Conservation (phyloP, 2,888 invertebrate species). For the Acleris cristana region DNA sequence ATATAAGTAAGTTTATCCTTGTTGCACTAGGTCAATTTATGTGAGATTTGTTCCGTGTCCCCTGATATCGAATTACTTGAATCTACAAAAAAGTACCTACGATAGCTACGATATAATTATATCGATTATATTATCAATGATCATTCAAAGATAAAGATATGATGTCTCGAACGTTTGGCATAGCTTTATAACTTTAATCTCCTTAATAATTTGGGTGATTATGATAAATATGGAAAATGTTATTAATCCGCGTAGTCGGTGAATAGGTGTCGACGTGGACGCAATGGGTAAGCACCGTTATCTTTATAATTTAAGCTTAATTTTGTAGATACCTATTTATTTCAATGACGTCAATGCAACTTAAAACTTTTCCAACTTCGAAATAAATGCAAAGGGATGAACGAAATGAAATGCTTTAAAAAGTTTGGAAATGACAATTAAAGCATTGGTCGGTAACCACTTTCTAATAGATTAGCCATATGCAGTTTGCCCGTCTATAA, state of each 20-base stretch:
- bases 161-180: slow-evolving; percentile 46
- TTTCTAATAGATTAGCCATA: too few species aligned
- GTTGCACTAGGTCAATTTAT: too few species aligned
- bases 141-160: slow-evolving; percentile 33
- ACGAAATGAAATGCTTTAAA: too few species aligned
- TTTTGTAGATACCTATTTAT: background rate
- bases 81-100: too few species aligned
- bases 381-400: too few species aligned
- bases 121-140: slow-evolving; percentile 27
- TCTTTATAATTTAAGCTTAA: slow-evolving; percentile 1
- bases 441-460: too few species aligned
- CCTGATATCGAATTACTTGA: too few species aligned
- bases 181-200: slow-evolving; percentile 47
- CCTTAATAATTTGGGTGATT: slow-evolving; percentile 36
- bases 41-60: too few species aligned
- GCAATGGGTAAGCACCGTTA: slow-evolving; percentile 64
- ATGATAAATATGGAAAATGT: slow-evolving; percentile 62
- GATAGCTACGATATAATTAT: too few species aligned
- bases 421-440: too few species aligned
- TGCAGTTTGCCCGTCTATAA: too few species aligned
- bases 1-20: too few species aligned
- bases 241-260: slow-evolving; percentile 56
- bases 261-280: slow-evolving; percentile 54
- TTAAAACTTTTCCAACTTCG: background rate
- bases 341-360: background rate